A percentile compares a stretch with the other conserved stretches of the same genome.
These are phyloP conservation scores for Liposcelis brunnea DNA, from an alignment of 2,888 invertebrate species.

Conservation along the genomic window DNA sequence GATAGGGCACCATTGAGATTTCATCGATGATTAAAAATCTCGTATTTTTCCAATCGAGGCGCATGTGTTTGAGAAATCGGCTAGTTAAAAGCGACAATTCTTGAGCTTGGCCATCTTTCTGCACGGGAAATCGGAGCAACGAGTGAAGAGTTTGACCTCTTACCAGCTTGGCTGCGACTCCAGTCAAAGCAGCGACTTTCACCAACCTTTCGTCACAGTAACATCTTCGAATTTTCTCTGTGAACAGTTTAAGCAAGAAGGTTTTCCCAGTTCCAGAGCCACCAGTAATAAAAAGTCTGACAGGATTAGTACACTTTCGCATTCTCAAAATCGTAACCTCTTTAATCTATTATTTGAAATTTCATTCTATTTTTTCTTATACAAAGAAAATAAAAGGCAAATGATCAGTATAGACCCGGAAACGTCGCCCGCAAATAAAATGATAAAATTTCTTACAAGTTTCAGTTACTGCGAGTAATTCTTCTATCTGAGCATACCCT, in stretches of 20 bases:
- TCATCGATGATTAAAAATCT: conserved; percentile 18
- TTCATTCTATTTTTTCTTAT: too few species aligned
- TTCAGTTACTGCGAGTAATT: too few species aligned
- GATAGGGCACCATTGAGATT: conserved; percentile 20
- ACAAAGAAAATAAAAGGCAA: too few species aligned
- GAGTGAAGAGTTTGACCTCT: conserved; percentile 16
- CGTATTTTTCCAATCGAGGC: conserved; percentile 19
- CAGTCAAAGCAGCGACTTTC: conserved; percentile 19
- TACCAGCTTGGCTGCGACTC: conserved; percentile 20
- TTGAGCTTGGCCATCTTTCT: conserved; percentile 18
- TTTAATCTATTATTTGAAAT: too few species aligned
- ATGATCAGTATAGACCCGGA: too few species aligned
- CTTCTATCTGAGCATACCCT: too few species aligned
- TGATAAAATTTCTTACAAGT: too few species aligned
- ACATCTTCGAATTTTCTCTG: conserved; percentile 17
- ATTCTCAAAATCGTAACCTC: too few species aligned
- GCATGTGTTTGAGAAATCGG: conserved; percentile 13
- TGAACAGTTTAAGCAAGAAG: conserved; percentile 16
- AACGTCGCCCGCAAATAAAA: too few species aligned
- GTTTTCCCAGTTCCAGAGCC: conserved; percentile 15
- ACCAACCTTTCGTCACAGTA: conserved; percentile 14
- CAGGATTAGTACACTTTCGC: too few species aligned
- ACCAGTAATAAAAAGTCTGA: conserved; percentile 13
- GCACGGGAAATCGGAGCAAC: conserved; percentile 18
- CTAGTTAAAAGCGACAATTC: conserved; percentile 17